phyloP scores from a whole-genome alignment of 2,797 vertebrate species.

The Micropoecilia bifurca region DNA sequence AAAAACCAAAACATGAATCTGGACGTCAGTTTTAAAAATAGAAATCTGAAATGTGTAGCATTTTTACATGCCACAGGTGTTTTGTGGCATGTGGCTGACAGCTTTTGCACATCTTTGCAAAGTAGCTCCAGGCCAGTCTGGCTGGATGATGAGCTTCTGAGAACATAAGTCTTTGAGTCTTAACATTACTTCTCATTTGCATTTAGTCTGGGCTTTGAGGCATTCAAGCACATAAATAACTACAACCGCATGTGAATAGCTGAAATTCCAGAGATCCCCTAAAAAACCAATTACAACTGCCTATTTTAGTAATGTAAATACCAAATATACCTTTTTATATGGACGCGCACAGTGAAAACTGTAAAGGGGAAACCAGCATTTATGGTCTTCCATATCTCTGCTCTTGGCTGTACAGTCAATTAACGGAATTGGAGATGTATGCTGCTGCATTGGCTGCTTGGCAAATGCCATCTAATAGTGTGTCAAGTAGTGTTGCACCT shows the following conservation, averaged over 20 bases:
- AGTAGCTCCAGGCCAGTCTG: not conserved
- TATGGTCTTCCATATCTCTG: too few relatives aligned
- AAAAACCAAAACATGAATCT: not conserved
- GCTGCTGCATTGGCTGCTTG: not conserved
- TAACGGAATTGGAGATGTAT: not conserved
- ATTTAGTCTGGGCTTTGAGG: not conserved
- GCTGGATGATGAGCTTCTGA: not conserved
- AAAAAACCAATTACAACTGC: too few relatives aligned
- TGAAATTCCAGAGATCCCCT: too few relatives aligned
- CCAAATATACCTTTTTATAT: too few relatives aligned
- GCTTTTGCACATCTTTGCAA: not conserved
- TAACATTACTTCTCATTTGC: not conserved
- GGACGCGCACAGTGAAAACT: too few relatives aligned
- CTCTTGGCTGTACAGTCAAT: not conserved
- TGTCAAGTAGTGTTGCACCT: not conserved
- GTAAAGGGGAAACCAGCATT: too few relatives aligned
- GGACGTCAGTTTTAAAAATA: not conserved
- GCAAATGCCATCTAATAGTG: not conserved
- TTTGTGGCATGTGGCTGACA: not conserved
- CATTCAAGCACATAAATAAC: not conserved
- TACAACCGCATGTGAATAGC: too few relatives aligned
- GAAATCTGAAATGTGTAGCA: not conserved
- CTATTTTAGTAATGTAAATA: too few relatives aligned
- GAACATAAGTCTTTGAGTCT: not conserved
- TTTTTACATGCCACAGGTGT: not conserved